Evolutionary conservation across 2,888 invertebrate genomes (phyloP), one percentile per base, ranked within the genome.

Genomic region (Erannis defoliaria): DNA sequence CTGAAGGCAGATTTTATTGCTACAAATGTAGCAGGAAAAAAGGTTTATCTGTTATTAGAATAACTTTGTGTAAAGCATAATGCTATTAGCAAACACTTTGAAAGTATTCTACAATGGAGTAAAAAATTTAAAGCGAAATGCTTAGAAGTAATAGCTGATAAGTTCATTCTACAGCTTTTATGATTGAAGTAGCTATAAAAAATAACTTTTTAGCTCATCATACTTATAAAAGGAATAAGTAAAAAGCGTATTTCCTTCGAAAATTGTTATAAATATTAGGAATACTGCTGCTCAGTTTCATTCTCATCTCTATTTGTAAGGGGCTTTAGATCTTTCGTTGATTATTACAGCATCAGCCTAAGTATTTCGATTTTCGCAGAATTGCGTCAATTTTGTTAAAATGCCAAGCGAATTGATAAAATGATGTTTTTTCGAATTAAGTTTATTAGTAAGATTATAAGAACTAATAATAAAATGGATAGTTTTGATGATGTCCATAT

Each of bases 371-470:
- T n/a, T 6, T 26, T 26, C 12, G 31, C 8, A 5, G 9, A 10
- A 2, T 9, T 10, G 10, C 2, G n/a, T 23, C n/a, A 45, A 26
- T 45, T 4, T 37, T 26, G 3, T 19, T 2, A 51, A 51, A 38
- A 40, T 51, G 40, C 29, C 19, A 29, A 38, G 38, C 12, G 38
- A 26, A 29, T 40, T 29, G 51, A 18, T 18, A 14, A 21, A 35
- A 50, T 35, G 6, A 21, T 21, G 16, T 14, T 26, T 45, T 45
- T 2, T 23, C 14, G 16, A 26, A 26, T 45, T 26, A 42, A 42
- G 40, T 43, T 43, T 26, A 14, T 26, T 45, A 16, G 26, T 45
- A 26, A 45, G 43, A 45, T 14, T 45, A 26, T 16, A 26, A 45
- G 26, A 14, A 14, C 3, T 26, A 26, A 26, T 4, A n/a, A 26